Conservation (phyloP, 2,113 vertebrate species). For the Fukomys damarensis region DNA sequence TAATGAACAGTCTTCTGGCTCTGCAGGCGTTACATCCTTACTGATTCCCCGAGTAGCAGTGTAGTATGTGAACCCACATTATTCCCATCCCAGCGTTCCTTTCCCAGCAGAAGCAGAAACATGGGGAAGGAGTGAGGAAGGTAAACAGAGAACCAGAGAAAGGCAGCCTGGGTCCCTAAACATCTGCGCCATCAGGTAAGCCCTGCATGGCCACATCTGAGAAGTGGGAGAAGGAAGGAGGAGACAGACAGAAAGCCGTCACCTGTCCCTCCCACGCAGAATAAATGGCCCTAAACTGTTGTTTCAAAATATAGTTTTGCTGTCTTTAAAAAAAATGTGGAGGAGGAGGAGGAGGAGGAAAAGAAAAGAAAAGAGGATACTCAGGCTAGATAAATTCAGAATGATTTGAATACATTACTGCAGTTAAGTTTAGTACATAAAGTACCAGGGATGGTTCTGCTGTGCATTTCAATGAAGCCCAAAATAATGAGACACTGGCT, state of each 20-base stretch:
- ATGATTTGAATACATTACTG: constrained; percentile 77
- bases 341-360: constrained; percentile 53
- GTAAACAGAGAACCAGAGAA: rapidly evolving
- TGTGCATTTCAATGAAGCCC: constrained; percentile 78
- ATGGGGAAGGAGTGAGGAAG: neutral
- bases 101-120: neutral
- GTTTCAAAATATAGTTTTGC: constrained; percentile 66
- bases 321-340: constrained; percentile 46
- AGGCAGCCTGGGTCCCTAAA: neutral
- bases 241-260: neutral
- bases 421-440: constrained; percentile 79
- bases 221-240: neutral
- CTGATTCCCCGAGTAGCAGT: neutral
- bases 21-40: neutral
- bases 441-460: constrained; percentile 71
- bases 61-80: neutral
- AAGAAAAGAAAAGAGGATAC: constrained; percentile 60
- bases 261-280: neutral
- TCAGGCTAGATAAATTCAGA: constrained; percentile 74
- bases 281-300: neutral
- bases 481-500: constrained; percentile 67
- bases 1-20: neutral
- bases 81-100: neutral
- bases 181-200: rapidly evolving
- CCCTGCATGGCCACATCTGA: neutral